A percentile compares a stretch with the other conserved stretches of the same genome.
These are phyloP conservation scores for Leptestheria dahalacensis DNA, from an alignment of 1,140 invertebrate genomes.

Conservation along the genomic window DNA sequence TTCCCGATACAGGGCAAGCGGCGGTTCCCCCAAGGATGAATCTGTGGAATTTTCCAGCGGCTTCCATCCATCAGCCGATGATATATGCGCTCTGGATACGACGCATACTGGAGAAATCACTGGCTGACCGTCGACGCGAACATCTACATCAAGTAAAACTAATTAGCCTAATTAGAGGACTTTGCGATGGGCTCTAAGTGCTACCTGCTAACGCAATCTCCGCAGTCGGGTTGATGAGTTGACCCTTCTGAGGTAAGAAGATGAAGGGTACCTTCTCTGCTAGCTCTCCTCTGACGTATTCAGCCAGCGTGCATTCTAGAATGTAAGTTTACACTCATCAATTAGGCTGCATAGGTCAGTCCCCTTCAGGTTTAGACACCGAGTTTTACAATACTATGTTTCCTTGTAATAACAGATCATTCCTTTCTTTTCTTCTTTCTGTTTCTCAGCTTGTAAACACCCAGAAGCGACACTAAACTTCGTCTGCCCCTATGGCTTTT, in stretches of 20 bases:
- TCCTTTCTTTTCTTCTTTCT: no score
- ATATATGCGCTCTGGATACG: conserved; percentile 63
- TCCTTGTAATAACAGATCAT: no score
- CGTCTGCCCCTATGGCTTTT: no score
- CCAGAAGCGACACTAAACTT: no score
- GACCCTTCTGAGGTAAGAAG: conserved; percentile 61
- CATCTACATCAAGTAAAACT: no score
- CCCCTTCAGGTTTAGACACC: no score
- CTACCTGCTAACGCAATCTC: conserved; percentile 67
- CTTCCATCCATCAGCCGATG: conserved; percentile 53
- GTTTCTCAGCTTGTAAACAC: no score
- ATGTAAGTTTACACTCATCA: no score
- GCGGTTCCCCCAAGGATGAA: conserved; percentile 30
- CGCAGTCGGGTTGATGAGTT: conserved; percentile 69
- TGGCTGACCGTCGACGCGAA: conserved; percentile 19
- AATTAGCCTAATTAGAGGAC: no score
- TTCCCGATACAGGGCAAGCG: conserved; percentile 60
- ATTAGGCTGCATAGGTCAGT: no score
- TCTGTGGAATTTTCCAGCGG: conserved; percentile 58
- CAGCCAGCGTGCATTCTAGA: conserved; percentile 68
- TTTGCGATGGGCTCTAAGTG: conserved; percentile 17
- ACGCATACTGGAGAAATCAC: conserved; percentile 55
- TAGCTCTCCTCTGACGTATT: conserved; percentile 54
- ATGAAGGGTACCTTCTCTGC: conserved; percentile 67
- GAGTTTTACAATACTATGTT: no score